Evolutionary conservation across 2,797 vertebrate genomes (phyloP).

Genomic region (Myotis vivesi): DNA sequence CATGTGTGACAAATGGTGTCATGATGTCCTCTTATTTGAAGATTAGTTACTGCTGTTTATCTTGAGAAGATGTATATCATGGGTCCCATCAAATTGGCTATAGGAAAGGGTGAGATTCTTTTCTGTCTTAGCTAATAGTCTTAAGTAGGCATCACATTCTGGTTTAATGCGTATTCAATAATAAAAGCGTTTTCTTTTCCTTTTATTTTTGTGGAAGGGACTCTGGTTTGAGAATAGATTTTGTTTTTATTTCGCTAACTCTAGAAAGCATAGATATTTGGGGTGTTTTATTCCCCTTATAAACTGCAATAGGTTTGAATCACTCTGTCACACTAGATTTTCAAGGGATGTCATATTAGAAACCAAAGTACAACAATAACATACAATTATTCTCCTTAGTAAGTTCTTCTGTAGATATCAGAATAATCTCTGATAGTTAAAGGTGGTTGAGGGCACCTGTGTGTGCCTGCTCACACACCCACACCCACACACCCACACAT

Average conservation of each 20-base stretch:
- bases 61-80: not conserved
- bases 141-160: not conserved
- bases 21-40: not conserved
- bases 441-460: not conserved
- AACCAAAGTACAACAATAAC: not conserved
- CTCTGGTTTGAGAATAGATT: not conserved
- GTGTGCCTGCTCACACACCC: fast-evolving
- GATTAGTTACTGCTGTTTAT: not conserved
- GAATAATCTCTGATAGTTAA: not conserved
- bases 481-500: not conserved
- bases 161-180: not conserved
- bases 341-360: not conserved
- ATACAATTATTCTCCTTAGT: not conserved
- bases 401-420: not conserved
- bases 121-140: not conserved
- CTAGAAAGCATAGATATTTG: not conserved
- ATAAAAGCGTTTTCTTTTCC: not conserved
- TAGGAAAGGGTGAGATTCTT: not conserved
- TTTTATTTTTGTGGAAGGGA: not conserved
- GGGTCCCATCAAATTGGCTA: not conserved
- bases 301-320: not conserved
- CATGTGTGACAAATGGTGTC: not conserved
- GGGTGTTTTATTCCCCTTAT: not conserved
- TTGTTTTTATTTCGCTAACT: not conserved
- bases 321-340: not conserved